Conservation (phyloP, 2,888 invertebrate genomes). For the Lochmaea crataegi region DNA sequence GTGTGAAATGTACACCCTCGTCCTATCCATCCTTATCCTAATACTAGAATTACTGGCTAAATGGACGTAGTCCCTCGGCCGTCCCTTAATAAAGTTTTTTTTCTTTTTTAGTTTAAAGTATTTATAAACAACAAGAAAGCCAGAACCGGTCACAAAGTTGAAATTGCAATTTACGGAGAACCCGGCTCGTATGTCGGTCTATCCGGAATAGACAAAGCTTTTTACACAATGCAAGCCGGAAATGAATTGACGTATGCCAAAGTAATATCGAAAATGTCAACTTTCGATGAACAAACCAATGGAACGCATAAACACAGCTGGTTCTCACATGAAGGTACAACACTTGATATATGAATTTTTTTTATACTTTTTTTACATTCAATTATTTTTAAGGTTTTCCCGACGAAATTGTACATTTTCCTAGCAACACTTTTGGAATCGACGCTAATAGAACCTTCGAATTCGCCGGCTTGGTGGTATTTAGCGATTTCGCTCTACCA, state of each 20-base stretch:
- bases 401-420: slow-evolving; percentile 86
- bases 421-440: slow-evolving; percentile 87
- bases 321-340: slow-evolving; percentile 84
- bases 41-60: too few species aligned
- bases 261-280: slow-evolving; percentile 87
- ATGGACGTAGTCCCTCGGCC: too few species aligned
- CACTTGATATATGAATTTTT: not conserved
- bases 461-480: slow-evolving; percentile 88
- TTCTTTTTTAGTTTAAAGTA: slow-evolving; percentile 76
- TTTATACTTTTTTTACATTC: not conserved
- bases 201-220: slow-evolving; percentile 88
- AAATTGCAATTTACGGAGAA: slow-evolving; percentile 93
- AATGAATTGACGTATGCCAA: slow-evolving; percentile 90
- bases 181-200: slow-evolving; percentile 95
- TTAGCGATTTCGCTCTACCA: slow-evolving; percentile 87
- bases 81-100: too few species aligned
- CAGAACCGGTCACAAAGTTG: slow-evolving; percentile 91
- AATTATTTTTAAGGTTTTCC: slow-evolving; percentile 63
- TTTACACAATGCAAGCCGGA: slow-evolving; percentile 93
- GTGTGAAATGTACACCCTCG: too few species aligned
- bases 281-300: slow-evolving; percentile 87
- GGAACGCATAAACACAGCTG: slow-evolving; percentile 86
- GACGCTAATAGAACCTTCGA: slow-evolving; percentile 95
- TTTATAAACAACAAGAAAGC: slow-evolving; percentile 93
- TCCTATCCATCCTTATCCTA: too few species aligned